These are phyloP conservation scores for Hetaerina titia DNA, from an alignment of 2,888 invertebrate genomes.

Conservation along the genomic window DNA sequence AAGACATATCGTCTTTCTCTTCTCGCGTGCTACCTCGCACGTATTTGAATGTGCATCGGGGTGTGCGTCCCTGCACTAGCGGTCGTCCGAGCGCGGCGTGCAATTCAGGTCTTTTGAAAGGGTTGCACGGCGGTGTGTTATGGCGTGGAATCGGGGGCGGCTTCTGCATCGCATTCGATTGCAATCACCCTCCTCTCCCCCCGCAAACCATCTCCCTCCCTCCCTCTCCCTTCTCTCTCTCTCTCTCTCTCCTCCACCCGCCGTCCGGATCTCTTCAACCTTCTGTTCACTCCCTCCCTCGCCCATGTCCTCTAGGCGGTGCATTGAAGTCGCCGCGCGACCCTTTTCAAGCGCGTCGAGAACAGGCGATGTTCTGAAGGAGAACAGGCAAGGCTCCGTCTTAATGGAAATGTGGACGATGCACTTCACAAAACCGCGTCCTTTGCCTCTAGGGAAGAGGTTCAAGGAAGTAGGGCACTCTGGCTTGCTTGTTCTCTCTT, in stretches of 20 bases:
- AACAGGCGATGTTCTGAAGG: neutral
- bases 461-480: neutral
- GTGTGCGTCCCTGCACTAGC: neutral
- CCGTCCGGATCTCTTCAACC: neutral
- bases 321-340: constrained; percentile 21
- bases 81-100: neutral
- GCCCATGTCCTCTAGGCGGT: neutral
- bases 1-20: neutral
- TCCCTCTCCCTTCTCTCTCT: neutral
- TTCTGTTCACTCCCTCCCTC: neutral
- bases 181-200: neutral
- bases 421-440: neutral
- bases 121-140: neutral
- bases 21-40: neutral
- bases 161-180: neutral
- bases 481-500: neutral
- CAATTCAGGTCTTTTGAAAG: neutral
- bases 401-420: neutral
- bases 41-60: neutral
- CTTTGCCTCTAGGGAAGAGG: neutral
- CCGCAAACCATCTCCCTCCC: neutral
- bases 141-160: neutral
- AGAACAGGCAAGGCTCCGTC: neutral
- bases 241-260: neutral
- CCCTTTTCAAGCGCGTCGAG: neutral